Percentiles rank a stretch among this genome's conserved stretches.
These are phyloP conservation scores for Podarcis raffonei DNA, from an alignment of 2,113 vertebrate genomes.

Conservation along the genomic window DNA sequence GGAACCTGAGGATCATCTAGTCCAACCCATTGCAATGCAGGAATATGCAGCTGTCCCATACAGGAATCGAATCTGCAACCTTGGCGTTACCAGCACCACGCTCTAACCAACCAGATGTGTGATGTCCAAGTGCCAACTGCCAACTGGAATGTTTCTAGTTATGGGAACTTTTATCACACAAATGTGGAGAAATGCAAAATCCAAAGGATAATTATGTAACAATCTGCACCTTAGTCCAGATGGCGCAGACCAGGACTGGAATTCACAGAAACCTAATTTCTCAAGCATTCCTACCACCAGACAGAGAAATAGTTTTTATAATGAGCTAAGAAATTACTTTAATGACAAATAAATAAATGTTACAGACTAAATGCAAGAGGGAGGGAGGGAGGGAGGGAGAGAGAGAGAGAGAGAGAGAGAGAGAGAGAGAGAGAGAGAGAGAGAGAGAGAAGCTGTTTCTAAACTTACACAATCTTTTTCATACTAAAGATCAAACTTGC, in stretches of 20 bases:
- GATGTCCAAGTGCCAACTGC: background rate
- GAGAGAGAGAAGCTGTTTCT: background rate
- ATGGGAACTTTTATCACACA: background rate
- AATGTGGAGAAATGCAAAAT: background rate
- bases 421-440: background rate
- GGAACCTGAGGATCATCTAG: too few relatives aligned
- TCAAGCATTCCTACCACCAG: background rate
- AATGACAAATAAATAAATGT: conserved; percentile 11
- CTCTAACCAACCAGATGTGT: too few relatives aligned
- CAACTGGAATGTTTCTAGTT: background rate
- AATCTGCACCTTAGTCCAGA: background rate
- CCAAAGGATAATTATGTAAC: background rate
- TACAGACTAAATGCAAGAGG: background rate
- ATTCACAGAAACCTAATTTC: background rate
- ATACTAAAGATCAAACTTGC: conserved; percentile 53
- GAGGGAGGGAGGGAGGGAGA: too few relatives aligned
- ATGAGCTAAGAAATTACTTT: conserved; percentile 1
- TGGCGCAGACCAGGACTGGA: background rate
- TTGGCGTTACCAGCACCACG: too few relatives aligned
- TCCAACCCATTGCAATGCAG: too few relatives aligned
- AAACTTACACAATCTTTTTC: conserved; percentile 53
- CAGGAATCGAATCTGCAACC: too few relatives aligned
- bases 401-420: background rate
- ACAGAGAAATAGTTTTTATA: background rate
- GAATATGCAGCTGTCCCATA: too few relatives aligned